A percentile compares a stretch with the other conserved stretches of the same genome.
phyloP scores from a whole-genome alignment of 2,113 vertebrate genomes.

The Cyphomyrus discorhynchus region DNA sequence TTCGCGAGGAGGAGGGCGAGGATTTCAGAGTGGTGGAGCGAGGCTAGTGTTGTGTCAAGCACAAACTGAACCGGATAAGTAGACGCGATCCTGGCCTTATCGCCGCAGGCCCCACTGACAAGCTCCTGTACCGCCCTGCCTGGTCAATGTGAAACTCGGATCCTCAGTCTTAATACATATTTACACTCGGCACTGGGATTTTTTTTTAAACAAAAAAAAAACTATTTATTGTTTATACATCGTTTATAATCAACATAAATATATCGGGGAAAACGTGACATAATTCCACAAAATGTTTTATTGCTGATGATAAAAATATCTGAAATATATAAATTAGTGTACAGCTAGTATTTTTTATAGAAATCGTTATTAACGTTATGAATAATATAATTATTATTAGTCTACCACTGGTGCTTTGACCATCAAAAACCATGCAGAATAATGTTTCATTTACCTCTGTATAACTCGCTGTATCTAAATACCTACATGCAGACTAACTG shows the following conservation, averaged over 20 bases:
- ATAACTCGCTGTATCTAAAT: not conserved
- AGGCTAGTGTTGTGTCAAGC: slow-evolving; percentile 18
- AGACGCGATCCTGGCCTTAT: slow-evolving; percentile 28
- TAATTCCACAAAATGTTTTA: slow-evolving; percentile 23
- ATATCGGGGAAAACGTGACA: slow-evolving; percentile 31
- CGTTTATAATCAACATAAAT: slow-evolving; percentile 44
- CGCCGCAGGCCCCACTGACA: slow-evolving; percentile 20
- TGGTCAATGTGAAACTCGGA: slow-evolving; percentile 16
- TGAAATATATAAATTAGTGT: slow-evolving; percentile 10
- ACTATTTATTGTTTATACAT: slow-evolving; percentile 53
- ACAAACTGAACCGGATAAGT: slow-evolving; percentile 22
- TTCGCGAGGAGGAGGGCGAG: slow-evolving; percentile 15
- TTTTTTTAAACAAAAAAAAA: slow-evolving; percentile 25
- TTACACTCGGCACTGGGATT: slow-evolving; percentile 41
- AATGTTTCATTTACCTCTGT: slow-evolving; percentile 11
- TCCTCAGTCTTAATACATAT: slow-evolving; percentile 38
- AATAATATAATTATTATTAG: slow-evolving; percentile 4
- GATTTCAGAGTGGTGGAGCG: slow-evolving; percentile 7
- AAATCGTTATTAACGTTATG: slow-evolving; percentile 5
- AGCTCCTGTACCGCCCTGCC: slow-evolving; percentile 15
- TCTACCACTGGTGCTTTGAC: slow-evolving; percentile 26
- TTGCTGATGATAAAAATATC: not conserved
- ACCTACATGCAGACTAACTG: slow-evolving; percentile 1
- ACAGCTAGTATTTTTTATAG: slow-evolving; percentile 11
- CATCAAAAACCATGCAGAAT: slow-evolving; percentile 18